phyloP scores from a whole-genome alignment of 2,888 invertebrate species.

The Eulithis testata region DNA sequence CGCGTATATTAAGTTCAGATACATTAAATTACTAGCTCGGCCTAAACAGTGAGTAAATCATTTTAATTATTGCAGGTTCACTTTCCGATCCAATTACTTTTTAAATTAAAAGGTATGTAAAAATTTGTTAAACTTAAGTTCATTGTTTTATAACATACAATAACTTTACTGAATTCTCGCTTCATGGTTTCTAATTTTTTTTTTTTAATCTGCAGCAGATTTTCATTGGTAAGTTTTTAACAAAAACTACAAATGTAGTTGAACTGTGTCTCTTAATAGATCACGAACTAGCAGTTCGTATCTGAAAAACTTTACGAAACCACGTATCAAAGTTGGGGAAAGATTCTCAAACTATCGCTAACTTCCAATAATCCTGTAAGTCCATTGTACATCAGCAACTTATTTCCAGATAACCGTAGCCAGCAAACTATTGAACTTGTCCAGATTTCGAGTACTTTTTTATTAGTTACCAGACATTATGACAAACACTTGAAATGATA shows the following conservation, averaged over 20 bases:
- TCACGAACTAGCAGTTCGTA: constrained; percentile 38
- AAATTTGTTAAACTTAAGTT: background rate
- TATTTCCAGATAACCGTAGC: constrained; percentile 50
- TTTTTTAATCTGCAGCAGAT: background rate
- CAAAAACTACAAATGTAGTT: background rate
- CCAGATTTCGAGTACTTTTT: constrained; percentile 14
- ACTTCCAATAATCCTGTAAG: constrained; percentile 73
- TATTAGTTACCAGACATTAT: background rate
- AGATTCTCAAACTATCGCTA: constrained; percentile 71
- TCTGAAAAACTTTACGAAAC: constrained; percentile 58
- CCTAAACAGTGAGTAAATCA: constrained; percentile 25
- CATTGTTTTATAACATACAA: no score
- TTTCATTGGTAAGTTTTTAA: no score
- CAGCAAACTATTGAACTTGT: constrained; percentile 27
- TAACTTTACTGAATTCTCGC: no score
- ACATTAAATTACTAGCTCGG: constrained; percentile 29
- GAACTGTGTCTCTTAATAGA: constrained; percentile 49
- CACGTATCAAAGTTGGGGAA: constrained; percentile 67
- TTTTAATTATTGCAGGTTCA: constrained; percentile 20
- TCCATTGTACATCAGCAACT: constrained; percentile 64
- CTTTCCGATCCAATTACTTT: constrained; percentile 2
- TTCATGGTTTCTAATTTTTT: background rate
- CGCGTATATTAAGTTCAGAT: constrained; percentile 35
- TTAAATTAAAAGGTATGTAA: background rate
- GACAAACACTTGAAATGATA: background rate